A percentile compares a stretch with the other conserved stretches of the same genome.
Evolutionary conservation across 23 tunicate genomes (phyloP).

Genomic region (Oikopleura vanhoeffeni): DNA sequence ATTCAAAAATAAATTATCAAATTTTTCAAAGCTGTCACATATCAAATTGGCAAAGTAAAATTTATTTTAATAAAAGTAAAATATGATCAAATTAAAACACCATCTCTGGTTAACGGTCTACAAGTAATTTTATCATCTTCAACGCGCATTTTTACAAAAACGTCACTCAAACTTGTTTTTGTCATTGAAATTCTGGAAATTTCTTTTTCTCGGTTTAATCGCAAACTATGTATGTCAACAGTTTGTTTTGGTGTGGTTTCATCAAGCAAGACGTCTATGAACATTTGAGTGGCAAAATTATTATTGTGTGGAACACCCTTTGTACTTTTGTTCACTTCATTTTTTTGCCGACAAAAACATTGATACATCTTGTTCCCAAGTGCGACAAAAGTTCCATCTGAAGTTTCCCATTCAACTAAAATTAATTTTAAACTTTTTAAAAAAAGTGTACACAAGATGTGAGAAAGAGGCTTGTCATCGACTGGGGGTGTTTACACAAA

Average conservation of each 20-base stretch:
- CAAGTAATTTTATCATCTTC: neutral
- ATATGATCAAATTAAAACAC: neutral
- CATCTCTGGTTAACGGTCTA: neutral
- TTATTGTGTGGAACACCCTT: neutral
- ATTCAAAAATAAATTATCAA: neutral
- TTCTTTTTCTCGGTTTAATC: neutral
- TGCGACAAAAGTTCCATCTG: neutral
- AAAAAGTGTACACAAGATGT: no score
- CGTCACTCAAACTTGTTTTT: neutral
- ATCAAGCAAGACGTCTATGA: neutral
- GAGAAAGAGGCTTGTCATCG: no score
- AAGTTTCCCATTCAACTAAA: constrained; percentile 1
- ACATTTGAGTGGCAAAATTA: neutral
- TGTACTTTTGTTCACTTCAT: neutral
- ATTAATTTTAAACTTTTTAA: neutral
- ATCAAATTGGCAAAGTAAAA: neutral
- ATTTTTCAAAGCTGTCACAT: neutral
- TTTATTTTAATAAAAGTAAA: neutral
- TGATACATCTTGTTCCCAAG: neutral
- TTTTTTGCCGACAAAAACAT: neutral
- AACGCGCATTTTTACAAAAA: neutral
- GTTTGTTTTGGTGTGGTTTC: neutral
- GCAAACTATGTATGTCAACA: neutral
- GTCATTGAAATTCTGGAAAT: neutral
- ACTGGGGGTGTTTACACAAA: no score